Evolutionary conservation across 2,113 vertebrate genomes (phyloP).

Genomic region (Epinephelus lanceolatus): DNA sequence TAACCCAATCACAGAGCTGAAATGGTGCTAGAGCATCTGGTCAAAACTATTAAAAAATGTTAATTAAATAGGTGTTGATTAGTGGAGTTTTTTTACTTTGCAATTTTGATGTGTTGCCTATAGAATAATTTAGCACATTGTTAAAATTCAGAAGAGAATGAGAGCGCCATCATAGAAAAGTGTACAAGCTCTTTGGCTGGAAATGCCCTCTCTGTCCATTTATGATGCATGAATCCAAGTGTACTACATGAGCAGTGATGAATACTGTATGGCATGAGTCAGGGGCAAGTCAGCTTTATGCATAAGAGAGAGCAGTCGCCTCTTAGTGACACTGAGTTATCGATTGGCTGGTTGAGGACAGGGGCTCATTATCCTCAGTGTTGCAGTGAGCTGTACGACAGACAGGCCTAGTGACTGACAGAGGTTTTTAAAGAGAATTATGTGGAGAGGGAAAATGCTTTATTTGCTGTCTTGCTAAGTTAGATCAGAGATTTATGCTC

Average conservation of each 20-base stretch:
- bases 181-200: not conserved
- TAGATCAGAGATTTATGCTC: not conserved
- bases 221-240: constrained; percentile 39
- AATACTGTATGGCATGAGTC: constrained; percentile 39
- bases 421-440: not conserved
- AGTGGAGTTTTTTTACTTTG: constrained; percentile 7
- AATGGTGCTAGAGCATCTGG: constrained; percentile 27
- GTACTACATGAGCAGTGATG: constrained; percentile 21
- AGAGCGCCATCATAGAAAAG: not conserved
- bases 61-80: constrained; percentile 35
- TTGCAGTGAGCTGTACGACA: constrained; percentile 15
- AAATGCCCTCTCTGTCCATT: constrained; percentile 41
- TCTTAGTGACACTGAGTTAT: constrained; percentile 48
- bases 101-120: not conserved
- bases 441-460: not conserved
- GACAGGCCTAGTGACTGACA: constrained; percentile 27
- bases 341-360: constrained; percentile 21
- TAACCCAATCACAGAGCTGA: constrained; percentile 13
- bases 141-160: not conserved
- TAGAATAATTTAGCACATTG: constrained; percentile 15
- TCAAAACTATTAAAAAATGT: constrained; percentile 24
- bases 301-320: constrained; percentile 1
- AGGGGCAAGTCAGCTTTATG: not conserved
- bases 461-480: not conserved
- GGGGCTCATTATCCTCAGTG: constrained; percentile 35